Evolutionary conservation across 2,888 invertebrate genomes (phyloP), one percentile per base, ranked within the genome.

Genomic region (Spilosoma lubricipeda): DNA sequence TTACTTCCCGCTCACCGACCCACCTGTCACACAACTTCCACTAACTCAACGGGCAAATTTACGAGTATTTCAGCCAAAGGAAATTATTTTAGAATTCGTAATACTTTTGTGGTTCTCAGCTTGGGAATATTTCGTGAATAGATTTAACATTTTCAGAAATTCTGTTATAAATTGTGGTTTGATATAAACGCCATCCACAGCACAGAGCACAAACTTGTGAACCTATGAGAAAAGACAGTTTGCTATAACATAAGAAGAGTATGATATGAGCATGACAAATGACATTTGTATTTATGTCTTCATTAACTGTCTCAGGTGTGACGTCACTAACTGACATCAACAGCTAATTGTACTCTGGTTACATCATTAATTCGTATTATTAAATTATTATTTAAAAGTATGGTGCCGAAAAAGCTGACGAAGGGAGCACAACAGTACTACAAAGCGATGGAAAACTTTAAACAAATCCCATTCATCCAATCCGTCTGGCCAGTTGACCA

Each of bases 21-120:
- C 73, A 67, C 73, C 76, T 73, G 76, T 76, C 77, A 77, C 76
- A 73, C 45, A 73, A 73, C 65, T 73, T 73, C 56, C 27, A 56
- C 68, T 48, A 70, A 42, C 74, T 74, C 74, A 71, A 36, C 74
- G 67, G n/a, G 48, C 13, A 71, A 70, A 78, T 78, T 74, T 78
- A 78, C 72, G 72, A 74, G 67, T 63, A 48, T 74, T 71, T 63
- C 67, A 59, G 45, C 45, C 33, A 71, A 52, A 71, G 67, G 71
- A 71, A 74, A 74, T 74, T 71, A 74, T 74, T 74, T 74, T 67
- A 68, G 67, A 74, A 74, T 74, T 59, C 67, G 63, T 63, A 52
- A 74, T 71, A 71, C 71, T 74, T 70, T 73, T 71, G 73, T 65
- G 42, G 45, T n/a, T 73, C 52, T 13, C 15, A 45, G 42, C n/a